These are phyloP conservation scores for Eumacrocentrus americanus DNA, from an alignment of 2,888 invertebrate species.

Conservation along the genomic window DNA sequence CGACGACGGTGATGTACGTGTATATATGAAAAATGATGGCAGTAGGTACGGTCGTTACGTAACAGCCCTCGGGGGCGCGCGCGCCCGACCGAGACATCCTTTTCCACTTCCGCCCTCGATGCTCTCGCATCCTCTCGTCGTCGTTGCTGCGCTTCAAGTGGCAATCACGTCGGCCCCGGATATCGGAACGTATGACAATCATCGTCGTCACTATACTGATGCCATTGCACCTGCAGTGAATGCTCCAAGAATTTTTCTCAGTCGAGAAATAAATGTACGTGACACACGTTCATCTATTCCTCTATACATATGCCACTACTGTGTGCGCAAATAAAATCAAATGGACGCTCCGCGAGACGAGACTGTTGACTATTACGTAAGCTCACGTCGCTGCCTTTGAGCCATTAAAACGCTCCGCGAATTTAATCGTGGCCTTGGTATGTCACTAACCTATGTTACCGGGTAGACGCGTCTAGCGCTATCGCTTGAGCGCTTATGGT, in stretches of 20 bases:
- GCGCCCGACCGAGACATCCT: neutral
- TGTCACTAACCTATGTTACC: slow-evolving; percentile 59
- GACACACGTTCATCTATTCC: neutral
- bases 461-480: slow-evolving; percentile 41
- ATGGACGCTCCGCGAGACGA: slow-evolving; percentile 6
- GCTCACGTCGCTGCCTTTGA: neutral
- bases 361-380: slow-evolving; percentile 16
- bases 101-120: neutral
- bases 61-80: slow-evolving; percentile 18
- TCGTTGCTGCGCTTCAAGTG: neutral
- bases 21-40: slow-evolving; percentile 2
- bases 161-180: slow-evolving; percentile 1
- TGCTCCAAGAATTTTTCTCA: neutral
- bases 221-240: neutral
- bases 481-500: slow-evolving; percentile 6
- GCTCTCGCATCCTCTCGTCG: too few relatives aligned
- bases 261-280: neutral
- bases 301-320: too few relatives aligned
- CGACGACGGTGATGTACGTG: too few relatives aligned
- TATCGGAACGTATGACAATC: slow-evolving; percentile 8
- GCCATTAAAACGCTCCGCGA: too few relatives aligned
- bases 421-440: slow-evolving; percentile 47
- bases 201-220: neutral
- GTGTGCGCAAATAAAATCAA: slow-evolving; percentile 6
- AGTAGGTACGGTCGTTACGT: slow-evolving; percentile 20